phyloP scores from a whole-genome alignment of 2,888 invertebrate genomes.

The Drosophila antonietae region DNA sequence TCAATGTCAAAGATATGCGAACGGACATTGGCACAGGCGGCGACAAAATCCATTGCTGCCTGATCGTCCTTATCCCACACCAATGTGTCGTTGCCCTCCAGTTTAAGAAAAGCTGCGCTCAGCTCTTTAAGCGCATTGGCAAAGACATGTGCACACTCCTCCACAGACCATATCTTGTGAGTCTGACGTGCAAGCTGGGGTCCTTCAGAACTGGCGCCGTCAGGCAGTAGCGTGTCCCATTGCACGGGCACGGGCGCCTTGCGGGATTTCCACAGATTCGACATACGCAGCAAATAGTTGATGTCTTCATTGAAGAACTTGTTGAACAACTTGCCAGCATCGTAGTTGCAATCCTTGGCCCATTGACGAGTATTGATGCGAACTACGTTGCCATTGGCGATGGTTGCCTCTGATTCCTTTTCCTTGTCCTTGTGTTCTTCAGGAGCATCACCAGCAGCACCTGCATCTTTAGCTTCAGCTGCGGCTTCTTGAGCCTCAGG shows the following conservation, averaged over 20 bases:
- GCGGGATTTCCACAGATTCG: slow-evolving; percentile 97
- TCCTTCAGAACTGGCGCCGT: slow-evolving; percentile 21
- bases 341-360: slow-evolving; percentile 93
- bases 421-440: slow-evolving; percentile 84
- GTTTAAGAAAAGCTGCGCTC: slow-evolving; percentile 86
- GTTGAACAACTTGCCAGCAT: slow-evolving; percentile 93
- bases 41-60: slow-evolving; percentile 97
- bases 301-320: slow-evolving; percentile 98
- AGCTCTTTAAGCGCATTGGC: slow-evolving; percentile 88
- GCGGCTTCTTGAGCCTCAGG: slow-evolving; percentile 90
- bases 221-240: slow-evolving; percentile 88
- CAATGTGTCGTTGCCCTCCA: slow-evolving; percentile 86
- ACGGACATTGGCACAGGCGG: slow-evolving; percentile 96
- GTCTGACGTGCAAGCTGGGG: slow-evolving; percentile 86
- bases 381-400: slow-evolving; percentile 85
- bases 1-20: slow-evolving; percentile 95
- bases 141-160: slow-evolving; percentile 91
- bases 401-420: slow-evolving; percentile 85
- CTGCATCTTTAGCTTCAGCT: slow-evolving; percentile 17
- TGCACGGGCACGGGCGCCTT: slow-evolving; percentile 92
- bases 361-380: slow-evolving; percentile 93
- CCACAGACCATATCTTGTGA: slow-evolving; percentile 91
- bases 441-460: slow-evolving; percentile 82
- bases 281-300: slow-evolving; percentile 96
- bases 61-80: slow-evolving; percentile 99